Evolutionary conservation across 2,113 vertebrate species (phyloP).

Genomic region (Vimba vimba): DNA sequence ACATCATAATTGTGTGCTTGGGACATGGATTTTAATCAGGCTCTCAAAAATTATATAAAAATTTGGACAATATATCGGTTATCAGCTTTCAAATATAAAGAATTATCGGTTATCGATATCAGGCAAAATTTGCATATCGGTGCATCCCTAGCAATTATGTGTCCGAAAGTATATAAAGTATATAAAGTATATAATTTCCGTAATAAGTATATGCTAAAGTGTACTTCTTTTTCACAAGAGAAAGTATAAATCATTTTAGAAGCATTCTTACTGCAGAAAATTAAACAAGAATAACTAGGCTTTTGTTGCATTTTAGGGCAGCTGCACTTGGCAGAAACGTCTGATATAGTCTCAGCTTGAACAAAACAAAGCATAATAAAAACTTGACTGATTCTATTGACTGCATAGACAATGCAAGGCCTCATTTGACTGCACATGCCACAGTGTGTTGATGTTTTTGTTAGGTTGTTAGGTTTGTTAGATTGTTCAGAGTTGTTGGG

Average conservation of each 20-base stretch:
- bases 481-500: constrained; percentile 34
- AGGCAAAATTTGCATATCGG: too few relatives aligned
- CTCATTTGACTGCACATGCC: background rate
- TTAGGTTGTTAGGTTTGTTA: background rate
- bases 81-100: too few relatives aligned
- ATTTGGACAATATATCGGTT: too few relatives aligned
- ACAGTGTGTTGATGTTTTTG: constrained; percentile 8
- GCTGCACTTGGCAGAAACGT: background rate
- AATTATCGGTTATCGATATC: too few relatives aligned
- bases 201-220: too few relatives aligned
- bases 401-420: constrained; percentile 12
- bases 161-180: too few relatives aligned
- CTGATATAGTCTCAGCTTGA: background rate
- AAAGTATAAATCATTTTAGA: background rate
- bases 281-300: background rate
- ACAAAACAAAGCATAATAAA: background rate
- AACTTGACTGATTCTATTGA: background rate
- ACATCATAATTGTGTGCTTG: too few relatives aligned
- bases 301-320: background rate
- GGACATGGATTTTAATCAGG: too few relatives aligned
- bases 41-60: too few relatives aligned
- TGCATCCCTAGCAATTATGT: too few relatives aligned
- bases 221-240: too few relatives aligned
- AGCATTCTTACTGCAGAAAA: background rate
- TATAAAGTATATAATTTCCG: too few relatives aligned